A percentile compares a stretch with the other conserved stretches of the same genome.
Conservation (phyloP, 2,113 vertebrate genomes). For the human (Homo sapiens) region DNA sequence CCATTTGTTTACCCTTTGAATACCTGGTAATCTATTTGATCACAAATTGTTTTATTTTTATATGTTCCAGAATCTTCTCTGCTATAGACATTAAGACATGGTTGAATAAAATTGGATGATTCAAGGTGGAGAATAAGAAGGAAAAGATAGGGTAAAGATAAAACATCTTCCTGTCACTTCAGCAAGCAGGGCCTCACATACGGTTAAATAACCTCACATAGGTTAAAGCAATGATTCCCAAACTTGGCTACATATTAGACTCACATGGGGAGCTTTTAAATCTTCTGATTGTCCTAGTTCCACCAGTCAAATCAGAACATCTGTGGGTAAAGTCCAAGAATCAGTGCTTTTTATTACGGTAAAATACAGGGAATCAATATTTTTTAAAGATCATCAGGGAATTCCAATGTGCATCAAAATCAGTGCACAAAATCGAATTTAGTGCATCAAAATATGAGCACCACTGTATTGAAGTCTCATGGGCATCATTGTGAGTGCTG, state of each 20-base stretch:
- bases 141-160: not conserved
- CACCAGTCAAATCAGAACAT: not conserved
- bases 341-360: not conserved
- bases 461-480: not conserved
- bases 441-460: not conserved
- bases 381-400: not conserved
- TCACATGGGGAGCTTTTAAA: not conserved
- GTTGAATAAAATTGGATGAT: not conserved
- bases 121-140: not conserved
- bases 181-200: not conserved
- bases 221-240: not conserved
- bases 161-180: not conserved
- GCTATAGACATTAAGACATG: not conserved
- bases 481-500: not conserved
- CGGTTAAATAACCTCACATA: too few relatives aligned
- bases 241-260: not conserved
- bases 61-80: not conserved
- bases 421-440: not conserved
- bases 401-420: not conserved
- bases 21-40: not conserved
- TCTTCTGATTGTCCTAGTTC: not conserved
- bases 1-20: not conserved
- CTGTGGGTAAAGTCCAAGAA: not conserved
- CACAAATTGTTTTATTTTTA: not conserved
- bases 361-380: not conserved